Evolutionary conservation across 53 echinoderm and acorn worm species (phyloP), one percentile per base, ranked within the genome.

Genomic region (Holothuria scabra): DNA sequence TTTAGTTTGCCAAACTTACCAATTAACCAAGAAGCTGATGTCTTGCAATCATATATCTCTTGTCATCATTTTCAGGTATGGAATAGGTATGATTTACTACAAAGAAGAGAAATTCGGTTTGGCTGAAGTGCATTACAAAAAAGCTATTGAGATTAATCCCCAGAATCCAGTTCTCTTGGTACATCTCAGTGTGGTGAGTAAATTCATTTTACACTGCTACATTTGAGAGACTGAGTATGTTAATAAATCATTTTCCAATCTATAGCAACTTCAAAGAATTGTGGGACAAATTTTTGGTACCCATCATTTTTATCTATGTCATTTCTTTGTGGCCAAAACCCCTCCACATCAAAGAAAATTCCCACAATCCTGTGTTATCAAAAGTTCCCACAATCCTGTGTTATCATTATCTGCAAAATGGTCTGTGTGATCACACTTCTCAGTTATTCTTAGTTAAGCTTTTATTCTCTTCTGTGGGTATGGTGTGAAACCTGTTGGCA

Each of bases 21-120:
- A 18, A 16, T 52, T 52, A 14, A 52, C 18, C 1, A 52, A 52
- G 16, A 14, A 16, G 52, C 52, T 48, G 48, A 48, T 48, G 12
- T 48, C 5, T 8, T 52, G 14, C 18, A 5, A 52, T 18, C 4
- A 4, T 52, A 23, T 6, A 57, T 58, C 35, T 32, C 13, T 7
- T 80, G 59, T 59, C 32, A 30, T 59, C 46, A 48, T 14, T n/a
- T n/a, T n/a, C 85, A 99, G 99, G 99, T 99, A 99, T 74, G 99
- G 99, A 16, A 90, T 91, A 48, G 99, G 99, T 31, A 99, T 93
- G 93, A 99, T 99, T 18, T 99, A 99, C 76, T 99, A 92, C 78
- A 92, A 93, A 76, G 94, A 99, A 46, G 99, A 99, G 88, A 99
- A 99, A 69, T 99, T 99, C 86, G 87, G 93, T 56, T 81, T 99